phyloP scores from a whole-genome alignment of 2,888 invertebrate species.

The Tethea ocularis region DNA sequence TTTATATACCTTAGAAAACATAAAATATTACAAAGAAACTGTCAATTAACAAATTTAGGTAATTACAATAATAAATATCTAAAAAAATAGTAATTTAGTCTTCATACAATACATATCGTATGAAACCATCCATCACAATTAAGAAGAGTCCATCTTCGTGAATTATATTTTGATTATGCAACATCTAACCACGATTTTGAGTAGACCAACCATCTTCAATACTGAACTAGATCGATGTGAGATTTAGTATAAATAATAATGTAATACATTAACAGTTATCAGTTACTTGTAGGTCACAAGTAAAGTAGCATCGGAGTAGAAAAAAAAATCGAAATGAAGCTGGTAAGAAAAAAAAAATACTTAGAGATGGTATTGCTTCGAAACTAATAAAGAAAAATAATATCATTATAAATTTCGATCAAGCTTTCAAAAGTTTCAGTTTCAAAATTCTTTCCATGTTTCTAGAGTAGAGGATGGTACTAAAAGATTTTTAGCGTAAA shows the following conservation, averaged over 20 bases:
- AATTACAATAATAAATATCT: too few species aligned
- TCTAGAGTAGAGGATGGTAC: too few species aligned
- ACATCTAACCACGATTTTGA: slow-evolving; percentile 56
- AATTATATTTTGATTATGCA: slow-evolving; percentile 67
- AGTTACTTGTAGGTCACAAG: slow-evolving; percentile 55
- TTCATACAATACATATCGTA: slow-evolving; percentile 30
- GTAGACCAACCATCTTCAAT: slow-evolving; percentile 38
- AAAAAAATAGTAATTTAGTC: neutral
- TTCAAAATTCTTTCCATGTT: too few species aligned
- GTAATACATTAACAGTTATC: slow-evolving; percentile 58
- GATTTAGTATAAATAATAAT: slow-evolving; percentile 73
- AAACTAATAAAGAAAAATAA: too few species aligned
- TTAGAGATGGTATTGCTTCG: too few species aligned
- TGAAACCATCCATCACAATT: slow-evolving; percentile 61
- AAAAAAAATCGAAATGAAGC: slow-evolving; percentile 58
- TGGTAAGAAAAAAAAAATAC: slow-evolving; percentile 52
- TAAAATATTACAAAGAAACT: too few species aligned
- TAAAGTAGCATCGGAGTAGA: slow-evolving; percentile 35
- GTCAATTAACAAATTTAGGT: too few species aligned
- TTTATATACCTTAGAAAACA: too few species aligned
- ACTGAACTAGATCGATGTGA: slow-evolving; percentile 68
- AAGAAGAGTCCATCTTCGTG: slow-evolving; percentile 64
- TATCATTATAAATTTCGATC: too few species aligned
- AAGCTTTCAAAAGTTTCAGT: too few species aligned
- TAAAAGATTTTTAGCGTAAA: too few species aligned